Percentiles rank a stretch among this genome's conserved stretches.
phyloP scores from a whole-genome alignment of 37 sponge, comb jelly and placozoan species.

The Aplysina aerophoba region DNA sequence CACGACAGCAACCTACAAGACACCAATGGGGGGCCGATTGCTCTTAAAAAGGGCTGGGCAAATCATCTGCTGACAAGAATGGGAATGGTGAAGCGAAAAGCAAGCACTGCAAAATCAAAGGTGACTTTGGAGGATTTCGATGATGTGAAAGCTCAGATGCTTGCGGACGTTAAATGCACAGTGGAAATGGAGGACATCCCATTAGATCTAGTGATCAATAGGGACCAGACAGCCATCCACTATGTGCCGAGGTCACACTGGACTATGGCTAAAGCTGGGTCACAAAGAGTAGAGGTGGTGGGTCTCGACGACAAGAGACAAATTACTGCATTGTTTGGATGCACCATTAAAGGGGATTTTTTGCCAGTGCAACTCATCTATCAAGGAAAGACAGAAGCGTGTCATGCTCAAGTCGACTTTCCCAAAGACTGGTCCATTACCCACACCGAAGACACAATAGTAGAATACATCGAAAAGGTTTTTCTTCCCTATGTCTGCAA shows the following conservation, averaged over 20 bases:
- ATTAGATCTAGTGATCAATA: slow-evolving; percentile 53
- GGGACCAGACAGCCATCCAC: slow-evolving; percentile 73
- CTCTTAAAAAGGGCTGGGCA: slow-evolving; percentile 41
- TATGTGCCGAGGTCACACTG: slow-evolving; percentile 51
- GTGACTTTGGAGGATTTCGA: slow-evolving; percentile 34
- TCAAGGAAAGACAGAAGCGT: slow-evolving; percentile 51
- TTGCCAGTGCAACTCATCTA: slow-evolving; percentile 60
- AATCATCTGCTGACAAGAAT: slow-evolving; percentile 28
- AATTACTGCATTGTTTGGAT: slow-evolving; percentile 66
- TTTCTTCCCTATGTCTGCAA: slow-evolving; percentile 44
- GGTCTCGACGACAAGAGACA: slow-evolving; percentile 54
- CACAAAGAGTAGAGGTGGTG: slow-evolving; percentile 49
- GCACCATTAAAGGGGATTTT: slow-evolving; percentile 56
- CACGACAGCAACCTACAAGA: slow-evolving; percentile 17
- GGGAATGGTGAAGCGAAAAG: slow-evolving; percentile 49
- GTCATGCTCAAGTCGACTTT: slow-evolving; percentile 47
- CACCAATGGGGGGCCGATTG: slow-evolving; percentile 18
- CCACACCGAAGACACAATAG: slow-evolving; percentile 59
- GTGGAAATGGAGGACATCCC: slow-evolving; percentile 61
- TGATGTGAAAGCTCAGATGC: slow-evolving; percentile 40
- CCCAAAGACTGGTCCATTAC: slow-evolving; percentile 67
- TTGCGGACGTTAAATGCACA: slow-evolving; percentile 30
- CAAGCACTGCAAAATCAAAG: slow-evolving; percentile 41
- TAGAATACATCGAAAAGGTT: slow-evolving; percentile 57
- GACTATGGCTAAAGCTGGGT: slow-evolving; percentile 52